phyloP scores from a whole-genome alignment of 2,113 vertebrate species.

The Phylloscopus trochilus region DNA sequence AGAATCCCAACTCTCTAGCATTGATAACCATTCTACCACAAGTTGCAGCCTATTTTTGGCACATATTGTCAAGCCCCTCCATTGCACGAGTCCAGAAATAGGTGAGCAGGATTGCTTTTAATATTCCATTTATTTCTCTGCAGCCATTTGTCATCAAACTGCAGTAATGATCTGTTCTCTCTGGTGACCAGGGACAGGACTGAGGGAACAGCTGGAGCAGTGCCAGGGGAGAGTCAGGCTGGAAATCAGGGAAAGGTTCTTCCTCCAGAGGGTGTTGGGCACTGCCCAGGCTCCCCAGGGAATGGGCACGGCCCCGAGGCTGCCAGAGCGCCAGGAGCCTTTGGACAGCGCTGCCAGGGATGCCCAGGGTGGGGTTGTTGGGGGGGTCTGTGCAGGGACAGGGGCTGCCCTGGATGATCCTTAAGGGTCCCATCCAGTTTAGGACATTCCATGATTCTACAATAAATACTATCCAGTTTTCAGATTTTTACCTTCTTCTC shows the following conservation, averaged over 20 bases:
- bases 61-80: background rate
- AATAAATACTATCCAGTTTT: background rate
- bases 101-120: background rate
- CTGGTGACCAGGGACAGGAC: background rate
- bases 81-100: background rate
- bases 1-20: background rate
- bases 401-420: background rate
- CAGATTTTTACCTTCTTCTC: background rate
- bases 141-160: background rate
- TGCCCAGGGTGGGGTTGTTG: background rate
- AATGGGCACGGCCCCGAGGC: fast-evolving
- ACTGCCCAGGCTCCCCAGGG: background rate
- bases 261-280: background rate
- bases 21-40: background rate
- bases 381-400: background rate
- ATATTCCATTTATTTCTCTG: background rate
- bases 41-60: background rate
- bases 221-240: fast-evolving
- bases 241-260: fast-evolving
- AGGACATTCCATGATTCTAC: background rate
- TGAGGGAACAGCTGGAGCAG: background rate
- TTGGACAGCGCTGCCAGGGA: fast-evolving
- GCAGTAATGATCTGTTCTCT: background rate
- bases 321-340: background rate
- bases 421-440: background rate